Conservation (phyloP, 2,113 vertebrate species). For the Actinemys pallida region DNA sequence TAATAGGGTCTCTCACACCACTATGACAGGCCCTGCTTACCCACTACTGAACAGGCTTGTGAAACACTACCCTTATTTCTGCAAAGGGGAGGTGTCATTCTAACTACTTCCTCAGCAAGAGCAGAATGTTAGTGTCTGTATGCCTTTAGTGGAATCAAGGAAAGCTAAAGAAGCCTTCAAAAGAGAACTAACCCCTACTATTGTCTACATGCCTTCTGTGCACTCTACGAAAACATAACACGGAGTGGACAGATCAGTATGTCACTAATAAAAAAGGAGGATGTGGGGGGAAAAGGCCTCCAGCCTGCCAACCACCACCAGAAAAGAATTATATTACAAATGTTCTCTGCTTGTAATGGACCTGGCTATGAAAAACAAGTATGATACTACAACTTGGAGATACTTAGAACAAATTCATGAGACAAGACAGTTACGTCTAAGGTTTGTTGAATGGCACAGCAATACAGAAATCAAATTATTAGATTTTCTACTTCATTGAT, state of each 20-base stretch:
- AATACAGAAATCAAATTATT: background rate
- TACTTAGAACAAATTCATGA: background rate
- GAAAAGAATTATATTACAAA: background rate
- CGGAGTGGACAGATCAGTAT: background rate
- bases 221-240: background rate
- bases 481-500: background rate
- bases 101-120: background rate
- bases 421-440: background rate
- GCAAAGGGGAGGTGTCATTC: background rate
- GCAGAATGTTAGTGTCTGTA: too few species aligned
- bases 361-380: background rate
- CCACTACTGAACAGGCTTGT: background rate
- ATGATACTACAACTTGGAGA: background rate
- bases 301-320: too few species aligned
- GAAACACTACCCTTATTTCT: background rate
- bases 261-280: background rate
- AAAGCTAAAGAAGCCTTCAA: background rate
- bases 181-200: background rate
- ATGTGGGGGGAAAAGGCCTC: background rate
- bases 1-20: too few species aligned
- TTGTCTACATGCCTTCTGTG: fast-evolving
- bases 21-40: too few species aligned
- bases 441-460: background rate
- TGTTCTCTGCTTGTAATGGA: background rate
- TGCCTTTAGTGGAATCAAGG: background rate